Percentiles rank a stretch among this genome's conserved stretches.
These are phyloP conservation scores for Synanthedon tipuliformis DNA, from an alignment of 2,888 invertebrate species.

Conservation along the genomic window DNA sequence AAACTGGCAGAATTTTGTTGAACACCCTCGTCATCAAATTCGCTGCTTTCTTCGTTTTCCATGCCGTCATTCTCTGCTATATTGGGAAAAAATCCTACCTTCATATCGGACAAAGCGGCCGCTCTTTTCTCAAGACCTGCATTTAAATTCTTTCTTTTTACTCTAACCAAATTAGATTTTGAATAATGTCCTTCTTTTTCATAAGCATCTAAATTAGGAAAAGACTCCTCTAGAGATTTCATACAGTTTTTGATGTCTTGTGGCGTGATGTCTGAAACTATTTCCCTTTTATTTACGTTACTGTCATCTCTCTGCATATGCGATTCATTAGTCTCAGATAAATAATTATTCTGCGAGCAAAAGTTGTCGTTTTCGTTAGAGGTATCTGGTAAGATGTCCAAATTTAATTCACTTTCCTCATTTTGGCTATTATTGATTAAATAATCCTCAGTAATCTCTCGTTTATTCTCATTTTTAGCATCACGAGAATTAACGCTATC, in stretches of 20 bases:
- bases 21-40: constrained; percentile 62
- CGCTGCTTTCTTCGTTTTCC: constrained; percentile 59
- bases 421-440: constrained; percentile 19
- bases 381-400: not conserved
- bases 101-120: constrained; percentile 36
- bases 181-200: constrained; percentile 28
- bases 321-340: constrained; percentile 29
- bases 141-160: constrained; percentile 45
- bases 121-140: constrained; percentile 31
- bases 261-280: constrained; percentile 18
- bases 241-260: constrained; percentile 31
- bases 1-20: constrained; percentile 49
- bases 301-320: constrained; percentile 18
- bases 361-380: constrained; percentile 3
- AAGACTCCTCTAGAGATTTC: constrained; percentile 55
- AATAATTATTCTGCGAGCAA: constrained; percentile 26
- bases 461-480: constrained; percentile 40
- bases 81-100: constrained; percentile 44
- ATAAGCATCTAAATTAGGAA: constrained; percentile 37
- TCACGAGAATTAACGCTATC: not conserved
- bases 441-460: constrained; percentile 34
- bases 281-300: constrained; percentile 35
- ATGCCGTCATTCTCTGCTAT: constrained; percentile 51
- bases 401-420: constrained; percentile 9
- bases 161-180: constrained; percentile 36